Base-by-base conservation (phyloP, 2,113 vertebrate species). In the Naja naja region DNA sequence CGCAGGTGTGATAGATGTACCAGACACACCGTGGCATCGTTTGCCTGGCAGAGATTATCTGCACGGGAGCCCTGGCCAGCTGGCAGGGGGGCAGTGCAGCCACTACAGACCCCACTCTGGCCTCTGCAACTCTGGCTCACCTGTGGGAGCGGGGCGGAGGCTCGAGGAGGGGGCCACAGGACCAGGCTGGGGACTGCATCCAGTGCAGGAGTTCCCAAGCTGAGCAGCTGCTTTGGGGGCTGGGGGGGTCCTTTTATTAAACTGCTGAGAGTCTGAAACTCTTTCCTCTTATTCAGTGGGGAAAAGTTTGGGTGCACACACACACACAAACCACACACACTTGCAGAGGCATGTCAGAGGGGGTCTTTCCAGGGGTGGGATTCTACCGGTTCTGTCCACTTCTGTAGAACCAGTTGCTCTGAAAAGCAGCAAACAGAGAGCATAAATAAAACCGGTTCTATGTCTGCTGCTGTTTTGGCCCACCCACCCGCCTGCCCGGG, bases 1-100 rank as follows among this genome's bases (percentile, higher is more conserved):
- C 85, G 95, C 97, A 96, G 97, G 96, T 97, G 97, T 98, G 98
- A 98, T 97, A 88, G 95, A 98, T 98, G 97, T 93, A 94, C 91
- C 91, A 92, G 94, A 94, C 94, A 47, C 94, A 94, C 60, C 1
- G 1, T n/a, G 74, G 74, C 74, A 81, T 34, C 6, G 0, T 81
- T 81, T 20, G 69, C n/a, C 69, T 39, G 74, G 74, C 74, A 39
- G 18, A 81, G 34, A 81, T 39, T 18, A 39, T 39, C n/a, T 81
- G 69, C 14, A 74, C 2, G 5, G 69, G n/a, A 74, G 69, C 16
- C 69, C n/a, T 34, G 69, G 16, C 16, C 2, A 5, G n/a, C 30
- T 34, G 69, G 14, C 5, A 2, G n/a, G 16, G n/a, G 69, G 69
- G 64, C n/a, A 34, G n/a, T 3, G 12, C 16, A 34, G 16, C 5